Evolutionary conservation across 1,140 invertebrate species (phyloP), one percentile per base, ranked within the genome.

Genomic region (Hypsibius dujardini): DNA sequence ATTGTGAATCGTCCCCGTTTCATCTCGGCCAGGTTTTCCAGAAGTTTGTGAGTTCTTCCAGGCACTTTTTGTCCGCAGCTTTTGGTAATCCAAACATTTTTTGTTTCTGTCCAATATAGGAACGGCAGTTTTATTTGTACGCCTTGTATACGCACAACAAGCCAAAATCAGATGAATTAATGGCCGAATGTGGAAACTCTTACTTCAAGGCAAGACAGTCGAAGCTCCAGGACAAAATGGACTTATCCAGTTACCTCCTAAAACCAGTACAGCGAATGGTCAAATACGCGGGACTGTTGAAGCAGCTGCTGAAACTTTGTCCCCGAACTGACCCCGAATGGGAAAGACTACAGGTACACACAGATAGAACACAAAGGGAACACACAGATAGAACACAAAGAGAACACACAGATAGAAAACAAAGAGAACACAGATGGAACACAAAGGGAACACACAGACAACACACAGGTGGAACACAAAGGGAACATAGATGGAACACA

Each of bases 251-350:
- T 75, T 91, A 92, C 77, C 80, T 92, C 47, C 79, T 92, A 72
- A 91, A 91, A 80, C 90, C 90, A 1, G 89, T 92, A 2, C 90
- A 92, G 79, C 83, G 90, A 73, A 89, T 92, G 88, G 90, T 90
- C 56, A 90, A 91, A 77, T 92, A 92, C 76, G 89, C 89, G 14
- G 76, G 92, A 70, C 82, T 92, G n/a, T 78, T 92, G 69, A 89
- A 90, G 74, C 89, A 92, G 78, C 79, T 92, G 76, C 86, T 90
- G 75, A 92, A 92, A 80, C 88, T 78, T 74, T 77, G 76, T 72
- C 77, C 79, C 45, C 75, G 76, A 56, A 74, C 76, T 1, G 76
- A 77, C 2, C 75, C 76, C 2, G 78, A 79, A 70, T 79, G 76
- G 70, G 73, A 74, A 7, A 76, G 79, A 59, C 74, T 79, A 3